phyloP scores from a whole-genome alignment of 2,113 vertebrate genomes.

The Cavia aperea region DNA sequence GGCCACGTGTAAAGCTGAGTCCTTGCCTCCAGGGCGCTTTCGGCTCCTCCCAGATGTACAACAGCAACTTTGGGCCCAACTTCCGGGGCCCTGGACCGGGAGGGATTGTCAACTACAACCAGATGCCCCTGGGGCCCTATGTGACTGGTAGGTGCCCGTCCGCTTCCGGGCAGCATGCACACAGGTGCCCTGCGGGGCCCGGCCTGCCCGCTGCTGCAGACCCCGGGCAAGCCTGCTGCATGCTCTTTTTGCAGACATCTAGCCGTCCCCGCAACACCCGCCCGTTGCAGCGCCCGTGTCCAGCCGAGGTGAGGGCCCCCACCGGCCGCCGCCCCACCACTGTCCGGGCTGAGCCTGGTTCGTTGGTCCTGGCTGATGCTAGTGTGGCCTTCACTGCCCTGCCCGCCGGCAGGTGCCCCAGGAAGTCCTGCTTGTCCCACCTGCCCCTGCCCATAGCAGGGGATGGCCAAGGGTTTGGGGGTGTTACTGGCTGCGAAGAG shows the following conservation, averaged over 20 bases:
- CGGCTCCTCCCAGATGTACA: slow-evolving; percentile 92
- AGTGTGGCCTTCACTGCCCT: neutral
- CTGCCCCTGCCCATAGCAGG: too few relatives aligned
- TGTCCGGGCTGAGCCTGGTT: accelerated
- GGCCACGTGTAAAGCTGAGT: neutral
- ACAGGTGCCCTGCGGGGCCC: neutral
- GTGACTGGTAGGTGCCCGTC: slow-evolving; percentile 85
- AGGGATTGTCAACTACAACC: slow-evolving; percentile 96
- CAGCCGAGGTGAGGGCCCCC: slow-evolving; percentile 72
- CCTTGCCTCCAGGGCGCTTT: slow-evolving; percentile 82
- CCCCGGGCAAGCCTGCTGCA: neutral
- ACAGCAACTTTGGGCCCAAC: slow-evolving; percentile 85
- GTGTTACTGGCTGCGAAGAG: too few relatives aligned
- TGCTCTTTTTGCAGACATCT: slow-evolving; percentile 79
- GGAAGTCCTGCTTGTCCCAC: neutral
- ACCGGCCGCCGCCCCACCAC: accelerated
- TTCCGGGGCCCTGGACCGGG: slow-evolving; percentile 90
- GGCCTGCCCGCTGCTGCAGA: neutral
- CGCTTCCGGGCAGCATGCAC: slow-evolving; percentile 35
- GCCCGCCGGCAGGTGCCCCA: accelerated
- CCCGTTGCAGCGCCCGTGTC: slow-evolving; percentile 65
- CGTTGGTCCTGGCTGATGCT: accelerated
- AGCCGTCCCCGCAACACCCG: slow-evolving; percentile 65
- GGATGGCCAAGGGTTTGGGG: neutral
- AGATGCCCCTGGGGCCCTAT: slow-evolving; percentile 98